phyloP scores from a whole-genome alignment of 2,113 vertebrate species.

The Chamaetylas fuelleborni region DNA sequence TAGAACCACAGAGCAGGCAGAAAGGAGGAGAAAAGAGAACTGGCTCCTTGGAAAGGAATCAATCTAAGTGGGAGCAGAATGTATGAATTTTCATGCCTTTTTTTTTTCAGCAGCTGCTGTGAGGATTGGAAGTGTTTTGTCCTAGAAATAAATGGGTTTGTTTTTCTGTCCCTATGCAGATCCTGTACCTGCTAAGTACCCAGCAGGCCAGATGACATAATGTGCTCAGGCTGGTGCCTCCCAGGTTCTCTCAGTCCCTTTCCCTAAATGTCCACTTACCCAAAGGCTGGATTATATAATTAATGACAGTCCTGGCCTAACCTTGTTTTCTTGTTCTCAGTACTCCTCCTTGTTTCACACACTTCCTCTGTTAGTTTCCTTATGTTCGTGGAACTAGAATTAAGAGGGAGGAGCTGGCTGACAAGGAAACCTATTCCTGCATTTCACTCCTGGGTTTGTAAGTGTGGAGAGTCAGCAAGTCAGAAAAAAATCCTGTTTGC shows the following conservation, averaged over 20 bases:
- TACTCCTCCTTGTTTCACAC: constrained; percentile 60
- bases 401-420: constrained; percentile 60
- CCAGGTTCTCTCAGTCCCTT: neutral
- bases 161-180: neutral
- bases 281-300: constrained; percentile 52
- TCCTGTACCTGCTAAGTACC: neutral
- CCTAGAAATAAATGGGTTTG: neutral
- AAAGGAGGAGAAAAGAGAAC: neutral
- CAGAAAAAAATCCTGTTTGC: neutral
- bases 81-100: neutral
- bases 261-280: constrained; percentile 18
- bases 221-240: neutral
- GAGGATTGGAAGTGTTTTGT: neutral
- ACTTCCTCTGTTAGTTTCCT: constrained; percentile 64
- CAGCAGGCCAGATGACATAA: constrained; percentile 19
- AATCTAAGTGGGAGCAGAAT: neutral
- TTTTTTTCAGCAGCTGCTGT: neutral
- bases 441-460: neutral
- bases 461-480: neutral
- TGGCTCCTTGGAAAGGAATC: neutral
- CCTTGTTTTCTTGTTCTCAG: constrained; percentile 54
- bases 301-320: constrained; percentile 23
- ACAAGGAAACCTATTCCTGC: constrained; percentile 7
- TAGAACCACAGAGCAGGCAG: neutral
- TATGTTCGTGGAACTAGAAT: constrained; percentile 59